Conservation (phyloP, 2,888 invertebrate species). For the Drosophila barbarae region DNA sequence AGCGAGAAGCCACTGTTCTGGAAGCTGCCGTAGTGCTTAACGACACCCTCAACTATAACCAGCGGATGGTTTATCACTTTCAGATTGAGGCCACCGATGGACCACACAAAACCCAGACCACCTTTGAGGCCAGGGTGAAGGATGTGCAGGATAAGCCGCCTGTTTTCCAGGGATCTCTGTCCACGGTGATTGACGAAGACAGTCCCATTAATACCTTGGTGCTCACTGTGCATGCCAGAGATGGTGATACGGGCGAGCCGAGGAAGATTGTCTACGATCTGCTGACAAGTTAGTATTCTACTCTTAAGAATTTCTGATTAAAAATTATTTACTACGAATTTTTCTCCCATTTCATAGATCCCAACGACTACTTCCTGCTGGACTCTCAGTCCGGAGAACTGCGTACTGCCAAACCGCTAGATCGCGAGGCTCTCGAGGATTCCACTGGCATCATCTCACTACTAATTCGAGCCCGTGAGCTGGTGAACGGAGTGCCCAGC, state of each 20-base stretch:
- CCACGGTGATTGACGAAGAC: constrained; percentile 89
- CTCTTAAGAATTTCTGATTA: too few species aligned
- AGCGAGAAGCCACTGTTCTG: constrained; percentile 83
- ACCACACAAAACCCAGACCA: constrained; percentile 85
- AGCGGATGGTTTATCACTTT: constrained; percentile 87
- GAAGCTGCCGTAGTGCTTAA: constrained; percentile 87
- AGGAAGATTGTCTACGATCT: constrained; percentile 89
- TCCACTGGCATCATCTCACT: constrained; percentile 89
- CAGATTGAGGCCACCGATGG: constrained; percentile 90
- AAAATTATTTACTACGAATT: too few species aligned
- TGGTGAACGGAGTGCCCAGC: constrained; percentile 86
- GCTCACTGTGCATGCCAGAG: constrained; percentile 88
- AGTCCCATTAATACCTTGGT: constrained; percentile 90
- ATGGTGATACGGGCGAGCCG: constrained; percentile 91
- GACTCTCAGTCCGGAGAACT: constrained; percentile 90
- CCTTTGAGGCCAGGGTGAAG: constrained; percentile 88
- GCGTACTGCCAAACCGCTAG: constrained; percentile 89
- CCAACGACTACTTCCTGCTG: constrained; percentile 91
- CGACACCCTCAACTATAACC: constrained; percentile 87
- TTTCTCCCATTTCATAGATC: constrained; percentile 82
- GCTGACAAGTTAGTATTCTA: constrained; percentile 83
- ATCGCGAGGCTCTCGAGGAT: constrained; percentile 90
- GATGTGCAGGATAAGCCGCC: constrained; percentile 94
- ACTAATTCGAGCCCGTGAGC: constrained; percentile 88
- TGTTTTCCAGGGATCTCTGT: constrained; percentile 88